These are phyloP conservation scores for Drosophila meridiana DNA, from an alignment of 2,888 invertebrate species.

Conservation along the genomic window DNA sequence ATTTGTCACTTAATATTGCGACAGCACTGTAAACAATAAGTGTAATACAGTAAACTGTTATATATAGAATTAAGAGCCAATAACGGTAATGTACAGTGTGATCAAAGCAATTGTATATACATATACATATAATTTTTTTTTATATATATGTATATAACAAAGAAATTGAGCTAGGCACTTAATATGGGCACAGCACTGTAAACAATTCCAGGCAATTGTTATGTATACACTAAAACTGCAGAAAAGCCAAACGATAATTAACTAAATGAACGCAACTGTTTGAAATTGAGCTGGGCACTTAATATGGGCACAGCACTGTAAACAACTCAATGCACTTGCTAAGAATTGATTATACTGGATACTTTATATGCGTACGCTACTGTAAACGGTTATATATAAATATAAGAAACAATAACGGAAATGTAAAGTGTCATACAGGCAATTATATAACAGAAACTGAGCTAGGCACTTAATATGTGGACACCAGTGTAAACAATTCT, in stretches of 20 bases:
- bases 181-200: too few relatives aligned
- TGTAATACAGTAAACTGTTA: too few relatives aligned
- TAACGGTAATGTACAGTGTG: too few relatives aligned
- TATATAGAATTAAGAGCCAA: too few relatives aligned
- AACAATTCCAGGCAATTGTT: too few relatives aligned
- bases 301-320: background rate
- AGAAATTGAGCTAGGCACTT: too few relatives aligned
- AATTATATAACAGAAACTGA: background rate
- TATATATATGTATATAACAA: too few relatives aligned
- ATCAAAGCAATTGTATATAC: too few relatives aligned
- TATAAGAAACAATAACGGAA: background rate
- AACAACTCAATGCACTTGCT: background rate
- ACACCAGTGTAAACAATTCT: background rate
- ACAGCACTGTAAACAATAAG: too few relatives aligned
- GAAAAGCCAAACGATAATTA: too few relatives aligned
- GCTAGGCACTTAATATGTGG: background rate
- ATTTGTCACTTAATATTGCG: background rate
- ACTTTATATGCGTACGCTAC: conserved; percentile 1
- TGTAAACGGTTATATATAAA: background rate
- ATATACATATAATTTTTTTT: too few relatives aligned
- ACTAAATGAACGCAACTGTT: background rate
- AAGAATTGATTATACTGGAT: background rate
- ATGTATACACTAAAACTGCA: too few relatives aligned
- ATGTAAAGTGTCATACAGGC: background rate
- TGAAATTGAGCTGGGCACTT: background rate